Evolutionary conservation across 2,888 invertebrate species (phyloP), one percentile per base, ranked within the genome.

Genomic region (Eupithecia tripunctaria): DNA sequence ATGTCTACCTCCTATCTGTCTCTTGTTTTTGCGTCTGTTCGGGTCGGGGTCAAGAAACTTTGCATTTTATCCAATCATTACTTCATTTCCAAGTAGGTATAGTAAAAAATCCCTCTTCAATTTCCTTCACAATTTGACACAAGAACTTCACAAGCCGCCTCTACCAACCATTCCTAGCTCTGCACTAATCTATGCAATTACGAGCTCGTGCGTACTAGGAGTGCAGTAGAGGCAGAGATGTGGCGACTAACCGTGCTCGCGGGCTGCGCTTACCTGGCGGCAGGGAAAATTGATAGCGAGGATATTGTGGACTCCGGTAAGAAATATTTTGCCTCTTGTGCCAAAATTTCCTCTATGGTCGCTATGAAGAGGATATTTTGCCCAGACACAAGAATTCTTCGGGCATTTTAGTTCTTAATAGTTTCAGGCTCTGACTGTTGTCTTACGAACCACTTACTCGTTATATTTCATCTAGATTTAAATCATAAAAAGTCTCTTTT

Each of bases 301-400:
- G 84, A 82, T 59, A 74, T 80, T 47, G 79, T 76, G 51, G 85
- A 85, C 7, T 81, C 85, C 73, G 79, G 79, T 79, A 71, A 73
- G 29, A 29, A 1, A 32, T 36, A 36, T 14, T 38, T 38, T 38
- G n/a, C 0, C n/a, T n/a, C n/a, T 18, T 18, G 43, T n/a, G 41
- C 1, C 14, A 14, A 2, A 38, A 14, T 2, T 1, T 14, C 38
- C 14, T 14, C n/a, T n/a, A n/a, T n/a, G n/a, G n/a, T n/a, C n/a
- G n/a, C n/a, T n/a, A n/a, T n/a, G 3, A 12, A 38, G 38, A 38
- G 14, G 12, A 38, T 14, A 15, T 43, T 15, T 43, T n/a, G n/a
- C n/a, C n/a, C n/a, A n/a, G n/a, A 32, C 32, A 32, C 32, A 32
- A 32, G 32, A 32, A n/a, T n/a, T n/a, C n/a, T n/a, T n/a, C n/a